These are phyloP conservation scores for Gonatopus flavifemur DNA, from an alignment of 1,140 invertebrate genomes.

Conservation along the genomic window DNA sequence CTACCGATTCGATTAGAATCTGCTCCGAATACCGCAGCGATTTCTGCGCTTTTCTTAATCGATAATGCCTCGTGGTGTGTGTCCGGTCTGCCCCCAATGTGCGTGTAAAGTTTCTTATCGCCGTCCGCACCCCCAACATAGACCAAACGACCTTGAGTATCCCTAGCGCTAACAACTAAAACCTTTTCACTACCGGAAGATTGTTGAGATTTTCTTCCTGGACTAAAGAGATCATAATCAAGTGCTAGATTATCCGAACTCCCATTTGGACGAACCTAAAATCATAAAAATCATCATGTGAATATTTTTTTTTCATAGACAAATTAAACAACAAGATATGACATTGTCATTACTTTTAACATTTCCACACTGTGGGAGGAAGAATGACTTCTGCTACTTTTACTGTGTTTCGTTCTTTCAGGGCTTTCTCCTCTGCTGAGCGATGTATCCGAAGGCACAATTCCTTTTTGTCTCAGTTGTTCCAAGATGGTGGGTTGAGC, in stretches of 20 bases:
- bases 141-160: slow-evolving; percentile 59
- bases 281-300: not conserved
- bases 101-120: slow-evolving; percentile 41
- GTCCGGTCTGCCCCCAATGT: slow-evolving; percentile 29
- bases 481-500: slow-evolving; percentile 54
- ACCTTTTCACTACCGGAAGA: slow-evolving; percentile 54
- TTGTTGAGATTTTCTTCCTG: slow-evolving; percentile 49
- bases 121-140: slow-evolving; percentile 59
- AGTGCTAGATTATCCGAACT: slow-evolving; percentile 68
- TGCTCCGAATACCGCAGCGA: slow-evolving; percentile 75
- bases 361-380: slow-evolving; percentile 65
- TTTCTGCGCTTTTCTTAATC: slow-evolving; percentile 85
- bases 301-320: not conserved
- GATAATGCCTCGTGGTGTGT: slow-evolving; percentile 72
- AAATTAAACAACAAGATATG: slow-evolving; percentile 1
- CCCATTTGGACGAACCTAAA: slow-evolving; percentile 13
- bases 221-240: slow-evolving; percentile 71
- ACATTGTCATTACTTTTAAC: slow-evolving; percentile 39
- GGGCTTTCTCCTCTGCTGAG: slow-evolving; percentile 46
- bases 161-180: slow-evolving; percentile 61
- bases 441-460: slow-evolving; percentile 59
- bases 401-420: slow-evolving; percentile 32
- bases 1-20: slow-evolving; percentile 36
- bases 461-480: slow-evolving; percentile 59
- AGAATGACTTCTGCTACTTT: slow-evolving; percentile 29